Conservation (phyloP, 2,888 invertebrate genomes). For the Luperina testacea region DNA sequence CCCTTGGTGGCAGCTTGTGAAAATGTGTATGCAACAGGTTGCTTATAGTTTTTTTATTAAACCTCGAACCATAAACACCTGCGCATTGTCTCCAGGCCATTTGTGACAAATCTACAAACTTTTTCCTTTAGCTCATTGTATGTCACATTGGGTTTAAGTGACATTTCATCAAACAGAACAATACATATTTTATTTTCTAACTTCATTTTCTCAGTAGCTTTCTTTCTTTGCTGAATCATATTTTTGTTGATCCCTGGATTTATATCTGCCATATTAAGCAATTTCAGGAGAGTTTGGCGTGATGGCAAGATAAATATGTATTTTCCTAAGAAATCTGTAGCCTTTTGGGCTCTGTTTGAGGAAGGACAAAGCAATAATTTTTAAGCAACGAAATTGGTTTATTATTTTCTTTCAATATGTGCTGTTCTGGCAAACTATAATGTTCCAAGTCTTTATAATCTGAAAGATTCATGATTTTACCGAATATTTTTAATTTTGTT, state of each 20-base stretch:
- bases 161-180: not conserved
- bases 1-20: conserved; percentile 13
- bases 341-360: conserved; percentile 6
- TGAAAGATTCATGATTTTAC: no score
- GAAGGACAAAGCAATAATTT: not conserved
- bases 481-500: no score
- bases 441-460: no score
- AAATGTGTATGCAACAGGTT: not conserved
- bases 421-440: no score
- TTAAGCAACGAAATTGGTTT: no score
- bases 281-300: conserved; percentile 10
- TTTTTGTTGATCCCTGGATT: conserved; percentile 22
- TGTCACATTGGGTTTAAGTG: conserved; percentile 11
- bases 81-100: conserved; percentile 5
- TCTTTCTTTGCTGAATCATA: not conserved
- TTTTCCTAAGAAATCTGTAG: conserved; percentile 1
- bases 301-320: no score
- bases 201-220: not conserved
- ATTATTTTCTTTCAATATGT: no score
- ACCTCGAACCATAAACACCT: conserved; percentile 4
- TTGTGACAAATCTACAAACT: conserved; percentile 11
- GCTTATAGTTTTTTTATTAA: not conserved
- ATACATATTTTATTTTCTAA: conserved; percentile 1
- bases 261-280: conserved; percentile 17
- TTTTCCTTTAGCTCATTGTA: not conserved